Conservation (phyloP, 2,797 vertebrate species). For the Spinibarbus caldwelli region DNA sequence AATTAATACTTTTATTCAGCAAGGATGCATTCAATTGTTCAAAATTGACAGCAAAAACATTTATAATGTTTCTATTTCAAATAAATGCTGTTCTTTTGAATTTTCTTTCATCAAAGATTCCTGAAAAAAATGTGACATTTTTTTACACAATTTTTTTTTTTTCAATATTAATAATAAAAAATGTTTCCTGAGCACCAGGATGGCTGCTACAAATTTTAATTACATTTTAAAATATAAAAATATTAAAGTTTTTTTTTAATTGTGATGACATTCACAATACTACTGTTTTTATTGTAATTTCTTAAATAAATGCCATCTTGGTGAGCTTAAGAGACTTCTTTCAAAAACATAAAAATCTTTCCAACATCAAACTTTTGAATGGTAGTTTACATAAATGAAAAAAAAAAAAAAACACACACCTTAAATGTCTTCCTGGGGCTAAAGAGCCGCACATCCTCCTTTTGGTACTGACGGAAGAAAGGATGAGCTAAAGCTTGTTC, state of each 20-base stretch:
- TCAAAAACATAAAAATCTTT: not conserved
- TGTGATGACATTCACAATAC: not conserved
- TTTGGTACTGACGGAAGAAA: slow-evolving; percentile 88
- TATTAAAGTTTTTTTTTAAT: not conserved
- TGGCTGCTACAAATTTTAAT: not conserved
- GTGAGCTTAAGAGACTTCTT: not conserved
- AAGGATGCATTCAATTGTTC: not conserved
- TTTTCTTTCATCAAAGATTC: not conserved
- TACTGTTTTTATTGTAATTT: too few relatives aligned
- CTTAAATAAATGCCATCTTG: not conserved
- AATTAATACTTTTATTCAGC: not conserved
- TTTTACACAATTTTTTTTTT: not conserved
- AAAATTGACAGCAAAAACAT: not conserved
- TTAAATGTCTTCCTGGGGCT: slow-evolving; percentile 85
- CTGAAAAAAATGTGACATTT: too few relatives aligned
- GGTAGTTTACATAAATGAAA: not conserved
- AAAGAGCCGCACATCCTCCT: slow-evolving; percentile 78
- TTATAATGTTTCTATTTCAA: not conserved
- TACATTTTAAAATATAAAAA: not conserved
- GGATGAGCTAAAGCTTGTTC: slow-evolving; percentile 86
- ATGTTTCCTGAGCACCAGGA: not conserved
- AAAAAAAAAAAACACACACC: slow-evolving; percentile 61
- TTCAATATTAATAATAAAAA: not conserved
- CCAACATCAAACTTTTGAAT: not conserved
- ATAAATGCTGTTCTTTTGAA: not conserved